These are phyloP conservation scores for Acronicta leporina DNA, from an alignment of 2,888 invertebrate species.

Conservation along the genomic window DNA sequence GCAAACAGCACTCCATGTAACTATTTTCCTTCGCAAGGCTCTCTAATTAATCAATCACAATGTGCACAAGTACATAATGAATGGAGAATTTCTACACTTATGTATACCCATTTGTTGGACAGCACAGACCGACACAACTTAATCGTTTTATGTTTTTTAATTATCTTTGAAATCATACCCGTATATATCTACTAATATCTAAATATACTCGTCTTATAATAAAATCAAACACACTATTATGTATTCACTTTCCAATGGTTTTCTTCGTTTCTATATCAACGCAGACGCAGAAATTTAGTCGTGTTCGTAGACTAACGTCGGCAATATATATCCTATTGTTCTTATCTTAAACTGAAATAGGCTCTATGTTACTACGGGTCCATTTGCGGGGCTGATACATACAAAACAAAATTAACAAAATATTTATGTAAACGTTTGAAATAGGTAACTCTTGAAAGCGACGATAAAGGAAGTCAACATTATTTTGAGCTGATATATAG, in stretches of 20 bases:
- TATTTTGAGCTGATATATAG: no score
- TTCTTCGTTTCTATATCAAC: constrained; percentile 39
- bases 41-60: constrained; percentile 55
- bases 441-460: no score
- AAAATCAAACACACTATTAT: constrained; percentile 42
- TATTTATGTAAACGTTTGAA: background rate
- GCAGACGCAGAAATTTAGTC: constrained; percentile 28
- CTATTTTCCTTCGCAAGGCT: constrained; percentile 54
- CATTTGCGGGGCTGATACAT: constrained; percentile 14
- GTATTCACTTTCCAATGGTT: constrained; percentile 53
- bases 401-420: no score
- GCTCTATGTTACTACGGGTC: constrained; percentile 25
- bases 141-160: constrained; percentile 46
- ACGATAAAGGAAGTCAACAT: no score
- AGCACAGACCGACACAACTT: constrained; percentile 19
- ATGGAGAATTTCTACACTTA: constrained; percentile 36
- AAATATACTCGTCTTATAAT: constrained; percentile 39
- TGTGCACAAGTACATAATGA: constrained; percentile 30
- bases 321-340: constrained; percentile 48
- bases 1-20: constrained; percentile 53
- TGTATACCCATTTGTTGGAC: constrained; percentile 24
- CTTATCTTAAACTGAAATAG: constrained; percentile 34
- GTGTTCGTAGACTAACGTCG: constrained; percentile 21
- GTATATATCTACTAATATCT: constrained; percentile 31
- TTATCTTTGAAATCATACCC: constrained; percentile 23